Percentiles rank a stretch among this genome's conserved stretches.
Evolutionary conservation across 1,140 invertebrate genomes (phyloP).

Genomic region (Hypsibius dujardini): DNA sequence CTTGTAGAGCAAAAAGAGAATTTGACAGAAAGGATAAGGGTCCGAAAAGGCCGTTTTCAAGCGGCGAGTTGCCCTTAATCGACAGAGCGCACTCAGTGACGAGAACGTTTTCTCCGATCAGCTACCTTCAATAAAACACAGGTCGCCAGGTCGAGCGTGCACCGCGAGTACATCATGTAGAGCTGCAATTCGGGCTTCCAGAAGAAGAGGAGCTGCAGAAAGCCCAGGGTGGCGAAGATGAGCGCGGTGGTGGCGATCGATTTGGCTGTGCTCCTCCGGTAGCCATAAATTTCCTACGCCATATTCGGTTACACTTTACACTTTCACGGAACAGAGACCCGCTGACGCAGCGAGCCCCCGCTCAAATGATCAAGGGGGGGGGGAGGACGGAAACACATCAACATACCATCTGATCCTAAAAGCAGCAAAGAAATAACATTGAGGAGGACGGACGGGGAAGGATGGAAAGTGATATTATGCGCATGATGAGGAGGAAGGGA

Average conservation of each 20-base stretch:
- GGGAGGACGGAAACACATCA: not conserved
- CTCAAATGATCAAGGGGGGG: not conserved
- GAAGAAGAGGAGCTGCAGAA: conserved; percentile 59
- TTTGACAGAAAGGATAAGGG: too few relatives aligned
- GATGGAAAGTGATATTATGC: too few relatives aligned
- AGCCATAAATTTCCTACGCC: conserved; percentile 45
- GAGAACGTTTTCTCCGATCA: not conserved
- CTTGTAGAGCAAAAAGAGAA: too few relatives aligned
- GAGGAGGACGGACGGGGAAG: too few relatives aligned
- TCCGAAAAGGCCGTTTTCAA: too few relatives aligned
- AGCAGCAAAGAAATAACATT: too few relatives aligned
- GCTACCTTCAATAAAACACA: conserved; percentile 55
- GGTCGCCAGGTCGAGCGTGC: conserved; percentile 49
- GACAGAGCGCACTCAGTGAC: too few relatives aligned
- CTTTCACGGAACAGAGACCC: not conserved
- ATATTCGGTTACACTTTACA: not conserved
- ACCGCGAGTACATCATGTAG: conserved; percentile 49
- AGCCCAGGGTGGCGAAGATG: conserved; percentile 48
- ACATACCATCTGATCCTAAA: conserved; percentile 1
- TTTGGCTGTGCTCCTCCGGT: conserved; percentile 36
- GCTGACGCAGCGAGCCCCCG: not conserved
- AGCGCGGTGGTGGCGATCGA: conserved; percentile 42
- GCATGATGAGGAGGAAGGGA: too few relatives aligned
- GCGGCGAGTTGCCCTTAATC: too few relatives aligned
- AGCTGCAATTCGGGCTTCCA: conserved; percentile 65